phyloP scores from a whole-genome alignment of 1,140 invertebrate genomes.

The Ericerus pela region DNA sequence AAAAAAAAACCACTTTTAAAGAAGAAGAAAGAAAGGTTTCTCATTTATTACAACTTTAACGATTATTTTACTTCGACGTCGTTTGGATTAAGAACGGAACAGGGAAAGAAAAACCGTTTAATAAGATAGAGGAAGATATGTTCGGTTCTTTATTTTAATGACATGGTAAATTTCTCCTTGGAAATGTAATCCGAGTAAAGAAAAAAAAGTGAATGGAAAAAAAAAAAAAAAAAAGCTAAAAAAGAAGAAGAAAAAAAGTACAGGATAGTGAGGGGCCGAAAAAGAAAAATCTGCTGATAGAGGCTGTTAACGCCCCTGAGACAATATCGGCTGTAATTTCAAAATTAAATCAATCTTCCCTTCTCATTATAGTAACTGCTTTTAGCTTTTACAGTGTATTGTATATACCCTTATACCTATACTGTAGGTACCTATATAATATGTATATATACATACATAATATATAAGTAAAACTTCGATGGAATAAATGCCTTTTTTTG shows the following conservation, averaged over 20 bases:
- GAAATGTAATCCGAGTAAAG: neutral
- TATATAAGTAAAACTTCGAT: too few species aligned
- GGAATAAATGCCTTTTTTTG: too few species aligned
- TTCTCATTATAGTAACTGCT: conserved; percentile 11
- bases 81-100: neutral
- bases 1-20: neutral
- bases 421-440: too few species aligned
- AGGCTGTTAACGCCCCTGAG: conserved; percentile 11
- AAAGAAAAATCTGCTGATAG: neutral
- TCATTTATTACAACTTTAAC: conserved; percentile 7
- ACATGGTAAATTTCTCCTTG: conserved; percentile 9
- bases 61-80: conserved; percentile 9
- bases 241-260: neutral
- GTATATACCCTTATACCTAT: too few species aligned
- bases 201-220: neutral
- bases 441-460: too few species aligned
- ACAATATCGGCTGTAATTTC: conserved; percentile 10
- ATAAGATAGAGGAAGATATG: conserved; percentile 10
- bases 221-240: too few species aligned
- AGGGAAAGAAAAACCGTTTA: conserved; percentile 6
- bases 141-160: conserved; percentile 12
- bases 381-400: conserved; percentile 2
- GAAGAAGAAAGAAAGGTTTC: conserved; percentile 1
- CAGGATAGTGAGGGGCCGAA: too few species aligned
- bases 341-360: conserved; percentile 12